A percentile compares a stretch with the other conserved stretches of the same genome.
These are phyloP conservation scores for Clytia hemisphaerica DNA, from an alignment of 30 jellyfish, hydroid and myxozoan genomes.

Conservation along the genomic window DNA sequence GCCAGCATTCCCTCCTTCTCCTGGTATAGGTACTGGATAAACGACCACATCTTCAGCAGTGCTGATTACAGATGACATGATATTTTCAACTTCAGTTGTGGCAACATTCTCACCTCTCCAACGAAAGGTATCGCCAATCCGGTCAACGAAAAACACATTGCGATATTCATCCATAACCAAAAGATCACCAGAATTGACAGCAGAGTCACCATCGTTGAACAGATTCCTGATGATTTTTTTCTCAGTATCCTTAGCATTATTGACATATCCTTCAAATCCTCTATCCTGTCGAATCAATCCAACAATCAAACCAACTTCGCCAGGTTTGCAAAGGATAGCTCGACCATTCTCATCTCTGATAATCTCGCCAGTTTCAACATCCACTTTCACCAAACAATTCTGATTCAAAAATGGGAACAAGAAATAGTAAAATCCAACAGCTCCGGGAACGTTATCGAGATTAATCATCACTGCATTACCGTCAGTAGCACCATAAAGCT, in stretches of 20 bases:
- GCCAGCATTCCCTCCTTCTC: conserved; percentile 92
- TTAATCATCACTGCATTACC: no score
- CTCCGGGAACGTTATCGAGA: no score
- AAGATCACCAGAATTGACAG: conserved; percentile 1
- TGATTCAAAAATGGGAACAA: no score
- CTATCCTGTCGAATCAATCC: conserved; percentile 2
- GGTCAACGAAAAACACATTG: background rate
- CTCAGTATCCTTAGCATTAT: background rate
- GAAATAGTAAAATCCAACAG: no score
- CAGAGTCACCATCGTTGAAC: background rate
- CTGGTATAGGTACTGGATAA: conserved; percentile 82
- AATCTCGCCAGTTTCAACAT: no score
- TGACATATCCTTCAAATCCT: conserved; percentile 6
- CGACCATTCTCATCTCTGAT: no score
- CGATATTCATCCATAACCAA: conserved; percentile 6
- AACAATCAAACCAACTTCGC: background rate
- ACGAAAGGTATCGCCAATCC: no score
- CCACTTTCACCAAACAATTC: no score
- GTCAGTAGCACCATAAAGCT: no score
- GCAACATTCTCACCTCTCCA: no score
- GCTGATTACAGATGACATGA: conserved; percentile 35
- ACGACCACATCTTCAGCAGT: conserved; percentile 69
- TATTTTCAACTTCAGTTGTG: no score
- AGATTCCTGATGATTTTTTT: background rate
- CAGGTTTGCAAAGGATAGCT: no score